phyloP scores from a whole-genome alignment of 2,113 vertebrate species.

The Sorex fumeus region DNA sequence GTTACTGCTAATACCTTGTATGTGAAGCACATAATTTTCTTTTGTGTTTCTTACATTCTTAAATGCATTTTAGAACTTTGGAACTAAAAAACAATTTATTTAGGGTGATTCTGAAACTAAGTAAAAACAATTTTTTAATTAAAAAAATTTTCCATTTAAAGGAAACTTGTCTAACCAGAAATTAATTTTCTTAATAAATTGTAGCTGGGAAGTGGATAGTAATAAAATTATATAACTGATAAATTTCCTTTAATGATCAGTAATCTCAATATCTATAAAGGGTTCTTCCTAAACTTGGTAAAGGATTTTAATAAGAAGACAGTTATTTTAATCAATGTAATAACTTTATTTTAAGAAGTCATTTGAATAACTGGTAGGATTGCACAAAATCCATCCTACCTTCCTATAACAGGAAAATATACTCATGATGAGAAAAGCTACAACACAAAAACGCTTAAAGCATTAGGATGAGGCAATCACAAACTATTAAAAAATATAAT shows the following conservation, averaged over 20 bases:
- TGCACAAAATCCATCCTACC: background rate
- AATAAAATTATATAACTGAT: background rate
- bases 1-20: too few species aligned
- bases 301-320: background rate
- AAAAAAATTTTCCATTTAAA: slow-evolving; percentile 8
- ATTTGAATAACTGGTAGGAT: slow-evolving; percentile 43
- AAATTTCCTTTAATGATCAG: slow-evolving; percentile 51
- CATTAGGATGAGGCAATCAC: slow-evolving; percentile 28
- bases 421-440: background rate
- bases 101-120: too few species aligned
- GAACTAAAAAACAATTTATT: background rate
- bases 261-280: slow-evolving; percentile 16
- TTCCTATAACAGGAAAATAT: background rate
- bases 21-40: background rate
- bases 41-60: slow-evolving; percentile 35
- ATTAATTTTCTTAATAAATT: slow-evolving; percentile 41
- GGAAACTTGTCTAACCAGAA: background rate
- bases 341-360: slow-evolving; percentile 39
- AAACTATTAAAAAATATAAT: slow-evolving; percentile 1
- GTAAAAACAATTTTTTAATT: background rate
- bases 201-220: background rate
- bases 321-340: background rate
- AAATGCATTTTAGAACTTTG: slow-evolving; percentile 29
- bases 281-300: slow-evolving; percentile 29
- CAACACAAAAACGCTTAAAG: background rate